Evolutionary conservation across 1,140 invertebrate genomes (phyloP).

Genomic region (Bombus affinis): DNA sequence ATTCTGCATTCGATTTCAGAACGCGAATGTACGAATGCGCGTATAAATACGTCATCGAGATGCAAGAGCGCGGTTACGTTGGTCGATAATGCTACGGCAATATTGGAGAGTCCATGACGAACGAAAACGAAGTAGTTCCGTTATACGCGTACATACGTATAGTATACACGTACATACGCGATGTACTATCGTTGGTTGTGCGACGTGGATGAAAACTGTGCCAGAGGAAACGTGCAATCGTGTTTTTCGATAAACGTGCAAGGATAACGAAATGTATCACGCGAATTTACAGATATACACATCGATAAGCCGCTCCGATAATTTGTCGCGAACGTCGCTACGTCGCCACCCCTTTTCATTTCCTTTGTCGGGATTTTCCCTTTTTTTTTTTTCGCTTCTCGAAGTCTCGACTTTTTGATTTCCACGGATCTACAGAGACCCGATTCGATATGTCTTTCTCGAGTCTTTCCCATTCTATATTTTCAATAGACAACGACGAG

Average conservation of each 20-base stretch:
- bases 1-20: constrained; percentile 46
- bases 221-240: constrained; percentile 43
- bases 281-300: constrained; percentile 65
- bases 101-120: constrained; percentile 80
- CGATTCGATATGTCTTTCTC: background rate
- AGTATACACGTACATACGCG: background rate
- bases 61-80: constrained; percentile 60
- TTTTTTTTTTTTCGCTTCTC: too few relatives aligned
- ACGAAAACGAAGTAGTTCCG: constrained; percentile 50
- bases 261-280: constrained; percentile 43
- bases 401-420: background rate
- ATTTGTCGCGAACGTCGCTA: constrained; percentile 24
- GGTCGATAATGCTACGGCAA: constrained; percentile 70
- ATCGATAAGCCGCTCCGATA: constrained; percentile 33
- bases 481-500: background rate
- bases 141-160: constrained; percentile 5
- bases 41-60: constrained; percentile 52
- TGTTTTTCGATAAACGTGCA: constrained; percentile 55
- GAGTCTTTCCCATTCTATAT: background rate
- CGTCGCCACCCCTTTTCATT: background rate
- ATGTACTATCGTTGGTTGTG: constrained; percentile 35
- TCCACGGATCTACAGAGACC: background rate
- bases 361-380: background rate
- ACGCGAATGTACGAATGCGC: constrained; percentile 50
- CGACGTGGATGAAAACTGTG: constrained; percentile 52